Conservation (phyloP, 2,113 vertebrate genomes). For the Vireo altiloquus region DNA sequence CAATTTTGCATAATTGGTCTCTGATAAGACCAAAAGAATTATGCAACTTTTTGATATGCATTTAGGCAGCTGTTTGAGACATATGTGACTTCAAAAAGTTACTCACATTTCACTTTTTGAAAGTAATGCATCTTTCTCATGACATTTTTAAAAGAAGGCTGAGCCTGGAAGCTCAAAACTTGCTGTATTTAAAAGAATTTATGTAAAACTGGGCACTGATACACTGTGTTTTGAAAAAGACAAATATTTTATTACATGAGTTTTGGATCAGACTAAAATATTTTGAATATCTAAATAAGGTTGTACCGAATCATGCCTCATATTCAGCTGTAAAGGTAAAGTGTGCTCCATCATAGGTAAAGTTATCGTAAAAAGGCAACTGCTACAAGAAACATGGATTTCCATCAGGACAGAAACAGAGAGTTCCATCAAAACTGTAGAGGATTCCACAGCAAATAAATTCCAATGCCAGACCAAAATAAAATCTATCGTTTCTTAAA, state of each 20-base stretch:
- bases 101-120: neutral
- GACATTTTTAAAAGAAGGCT: neutral
- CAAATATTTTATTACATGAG: neutral
- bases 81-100: neutral
- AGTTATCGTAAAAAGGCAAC: neutral
- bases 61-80: slow-evolving; percentile 29
- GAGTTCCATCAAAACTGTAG: neutral
- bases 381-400: neutral
- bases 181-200: neutral
- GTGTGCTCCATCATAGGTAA: neutral
- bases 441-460: neutral
- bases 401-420: neutral
- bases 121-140: neutral
- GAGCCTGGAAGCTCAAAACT: neutral
- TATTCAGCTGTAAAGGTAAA: neutral
- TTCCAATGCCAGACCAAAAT: neutral
- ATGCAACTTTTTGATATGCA: neutral
- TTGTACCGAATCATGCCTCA: neutral
- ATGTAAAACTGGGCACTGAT: neutral
- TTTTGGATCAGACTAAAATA: neutral
- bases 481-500: neutral
- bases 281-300: neutral
- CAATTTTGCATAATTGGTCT: slow-evolving; percentile 42
- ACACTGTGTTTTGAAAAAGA: neutral
- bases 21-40: slow-evolving; percentile 3